A percentile compares a stretch with the other conserved stretches of the same genome.
phyloP scores from a whole-genome alignment of 2,113 vertebrate genomes.

The Noturus placidus region DNA sequence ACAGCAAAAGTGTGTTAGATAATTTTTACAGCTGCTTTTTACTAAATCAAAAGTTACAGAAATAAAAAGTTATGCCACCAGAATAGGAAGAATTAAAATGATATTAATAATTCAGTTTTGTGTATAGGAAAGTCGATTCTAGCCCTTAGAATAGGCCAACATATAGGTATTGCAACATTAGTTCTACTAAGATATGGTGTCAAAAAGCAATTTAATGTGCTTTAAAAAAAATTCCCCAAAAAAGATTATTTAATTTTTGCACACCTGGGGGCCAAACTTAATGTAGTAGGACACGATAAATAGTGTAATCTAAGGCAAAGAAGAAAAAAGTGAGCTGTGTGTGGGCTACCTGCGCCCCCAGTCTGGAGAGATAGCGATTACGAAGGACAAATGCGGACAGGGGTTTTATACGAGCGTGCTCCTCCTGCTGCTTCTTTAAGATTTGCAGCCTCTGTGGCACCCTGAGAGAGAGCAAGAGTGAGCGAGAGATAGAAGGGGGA shows the following conservation, averaged over 20 bases:
- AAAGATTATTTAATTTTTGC: neutral
- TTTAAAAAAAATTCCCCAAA: neutral
- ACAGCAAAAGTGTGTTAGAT: neutral
- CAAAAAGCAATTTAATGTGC: neutral
- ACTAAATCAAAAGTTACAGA: neutral
- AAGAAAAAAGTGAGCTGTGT: neutral
- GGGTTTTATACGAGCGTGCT: conserved; percentile 67
- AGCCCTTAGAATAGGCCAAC: neutral
- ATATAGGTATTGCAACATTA: neutral
- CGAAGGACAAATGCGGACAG: conserved; percentile 78
- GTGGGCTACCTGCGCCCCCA: conserved; percentile 77
- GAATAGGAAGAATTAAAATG: neutral
- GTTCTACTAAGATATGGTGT: neutral
- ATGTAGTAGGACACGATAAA: neutral
- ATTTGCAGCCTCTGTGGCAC: conserved; percentile 41
- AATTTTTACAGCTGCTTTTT: neutral
- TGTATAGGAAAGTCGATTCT: neutral
- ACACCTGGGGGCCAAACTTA: neutral
- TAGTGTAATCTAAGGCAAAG: neutral
- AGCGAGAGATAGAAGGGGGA: neutral
- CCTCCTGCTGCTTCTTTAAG: conserved; percentile 58
- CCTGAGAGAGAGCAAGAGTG: conserved; percentile 42
- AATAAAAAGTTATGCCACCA: neutral
- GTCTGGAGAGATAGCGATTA: conserved; percentile 81
- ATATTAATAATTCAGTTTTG: neutral